Percentiles rank a stretch among this genome's conserved stretches.
These are phyloP conservation scores for Ips typographus DNA, from an alignment of 1,140 invertebrate genomes.

Conservation along the genomic window DNA sequence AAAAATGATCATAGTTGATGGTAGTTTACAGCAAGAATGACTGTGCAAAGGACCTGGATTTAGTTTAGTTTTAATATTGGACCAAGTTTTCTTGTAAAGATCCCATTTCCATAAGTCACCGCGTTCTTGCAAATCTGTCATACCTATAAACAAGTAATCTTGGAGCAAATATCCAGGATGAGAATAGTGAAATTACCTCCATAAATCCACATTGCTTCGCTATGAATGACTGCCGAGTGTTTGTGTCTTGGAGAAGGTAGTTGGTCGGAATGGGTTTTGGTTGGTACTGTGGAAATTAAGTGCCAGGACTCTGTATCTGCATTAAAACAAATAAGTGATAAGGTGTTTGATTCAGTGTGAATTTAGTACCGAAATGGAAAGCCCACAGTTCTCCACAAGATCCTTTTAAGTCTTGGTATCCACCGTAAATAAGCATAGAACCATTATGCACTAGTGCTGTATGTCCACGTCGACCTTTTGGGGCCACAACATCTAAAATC, in stretches of 20 bases:
- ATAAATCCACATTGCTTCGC: slow-evolving; percentile 80
- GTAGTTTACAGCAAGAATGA: slow-evolving; percentile 78
- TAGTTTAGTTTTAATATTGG: slow-evolving; percentile 64
- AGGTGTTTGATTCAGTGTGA: neutral
- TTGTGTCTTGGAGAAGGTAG: slow-evolving; percentile 76
- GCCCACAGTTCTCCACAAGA: slow-evolving; percentile 86
- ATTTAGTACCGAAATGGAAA: slow-evolving; percentile 77
- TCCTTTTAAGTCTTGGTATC: slow-evolving; percentile 84
- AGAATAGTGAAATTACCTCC: slow-evolving; percentile 56
- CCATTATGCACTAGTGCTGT: slow-evolving; percentile 77
- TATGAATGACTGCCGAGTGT: slow-evolving; percentile 81
- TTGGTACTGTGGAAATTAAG: slow-evolving; percentile 53
- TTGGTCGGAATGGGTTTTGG: slow-evolving; percentile 50
- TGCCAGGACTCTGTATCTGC: slow-evolving; percentile 78
- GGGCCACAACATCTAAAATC: slow-evolving; percentile 59
- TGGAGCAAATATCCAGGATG: neutral
- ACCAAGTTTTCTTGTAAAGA: slow-evolving; percentile 62
- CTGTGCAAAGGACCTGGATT: slow-evolving; percentile 76
- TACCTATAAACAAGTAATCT: slow-evolving; percentile 52
- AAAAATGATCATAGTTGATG: slow-evolving; percentile 80
- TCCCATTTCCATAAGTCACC: slow-evolving; percentile 86
- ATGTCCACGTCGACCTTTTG: slow-evolving; percentile 79
- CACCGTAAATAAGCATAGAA: slow-evolving; percentile 84
- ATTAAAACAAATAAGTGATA: slow-evolving; percentile 32
- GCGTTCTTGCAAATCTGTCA: slow-evolving; percentile 80